These are phyloP conservation scores for Amblyjoppa fuscipennis DNA, from an alignment of 2,888 invertebrate genomes.

Conservation along the genomic window DNA sequence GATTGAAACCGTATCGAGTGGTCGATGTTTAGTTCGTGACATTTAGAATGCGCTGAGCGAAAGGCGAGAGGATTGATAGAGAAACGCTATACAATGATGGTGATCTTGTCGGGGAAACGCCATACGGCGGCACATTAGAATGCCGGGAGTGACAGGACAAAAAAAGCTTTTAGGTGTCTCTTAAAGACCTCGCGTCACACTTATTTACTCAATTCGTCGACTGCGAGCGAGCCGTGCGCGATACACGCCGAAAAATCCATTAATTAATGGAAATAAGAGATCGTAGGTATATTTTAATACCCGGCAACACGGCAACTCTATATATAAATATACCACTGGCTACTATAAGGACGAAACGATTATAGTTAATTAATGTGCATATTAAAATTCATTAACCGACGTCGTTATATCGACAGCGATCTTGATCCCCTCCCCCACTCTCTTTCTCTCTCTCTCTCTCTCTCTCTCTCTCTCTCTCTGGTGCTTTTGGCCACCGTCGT, in stretches of 20 bases:
- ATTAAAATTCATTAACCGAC: slow-evolving; percentile 72
- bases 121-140: slow-evolving; percentile 9
- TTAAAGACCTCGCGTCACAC: slow-evolving; percentile 21
- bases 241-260: slow-evolving; percentile 40
- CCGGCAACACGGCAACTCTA: slow-evolving; percentile 24
- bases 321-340: slow-evolving; percentile 35
- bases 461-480: slow-evolving; percentile 19
- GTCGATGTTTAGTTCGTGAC: slow-evolving; percentile 59
- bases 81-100: slow-evolving; percentile 27
- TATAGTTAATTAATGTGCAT: slow-evolving; percentile 72
- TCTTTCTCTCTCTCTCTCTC: slow-evolving; percentile 16
- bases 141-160: neutral
- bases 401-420: slow-evolving; percentile 68
- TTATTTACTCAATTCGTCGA: slow-evolving; percentile 48
- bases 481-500: slow-evolving; percentile 32
- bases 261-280: slow-evolving; percentile 40
- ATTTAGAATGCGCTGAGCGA: slow-evolving; percentile 52
- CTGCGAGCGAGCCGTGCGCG: neutral
- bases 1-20: slow-evolving; percentile 65
- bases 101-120: slow-evolving; percentile 15
- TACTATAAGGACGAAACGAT: slow-evolving; percentile 60
- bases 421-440: slow-evolving; percentile 67
- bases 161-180: slow-evolving; percentile 24
- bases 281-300: slow-evolving; percentile 27
- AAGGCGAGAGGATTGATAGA: slow-evolving; percentile 27